These are phyloP conservation scores for Agrilus planipennis DNA, from an alignment of 1,140 invertebrate species.

Conservation along the genomic window DNA sequence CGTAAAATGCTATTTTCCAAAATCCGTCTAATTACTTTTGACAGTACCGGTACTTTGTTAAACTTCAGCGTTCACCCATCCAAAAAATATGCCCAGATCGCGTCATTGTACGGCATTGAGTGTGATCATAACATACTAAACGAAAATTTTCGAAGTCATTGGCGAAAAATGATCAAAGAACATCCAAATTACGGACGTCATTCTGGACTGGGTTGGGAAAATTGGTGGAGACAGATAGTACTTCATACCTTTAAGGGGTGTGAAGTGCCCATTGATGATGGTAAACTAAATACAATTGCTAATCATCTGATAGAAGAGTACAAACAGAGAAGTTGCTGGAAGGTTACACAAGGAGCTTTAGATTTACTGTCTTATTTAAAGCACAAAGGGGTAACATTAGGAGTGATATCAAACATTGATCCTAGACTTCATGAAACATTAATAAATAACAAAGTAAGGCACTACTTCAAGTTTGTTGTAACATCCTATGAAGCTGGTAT, in stretches of 20 bases:
- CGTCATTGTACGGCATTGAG: constrained; percentile 51
- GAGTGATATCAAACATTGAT: constrained; percentile 84
- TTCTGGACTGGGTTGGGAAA: constrained; percentile 54
- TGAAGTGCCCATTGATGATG: constrained; percentile 30
- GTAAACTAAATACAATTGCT: constrained; percentile 43
- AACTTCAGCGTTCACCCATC: constrained; percentile 56
- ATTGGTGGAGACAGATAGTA: constrained; percentile 71
- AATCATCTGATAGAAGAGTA: constrained; percentile 52
- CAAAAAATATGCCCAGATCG: constrained; percentile 59
- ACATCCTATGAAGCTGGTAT: constrained; percentile 60
- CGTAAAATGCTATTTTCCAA: constrained; percentile 32
- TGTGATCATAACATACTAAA: constrained; percentile 46
- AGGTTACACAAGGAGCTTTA: constrained; percentile 47
- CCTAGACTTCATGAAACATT: constrained; percentile 60
- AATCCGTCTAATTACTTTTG: constrained; percentile 67
- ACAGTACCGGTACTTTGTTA: constrained; percentile 75
- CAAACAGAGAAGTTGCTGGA: constrained; percentile 57
- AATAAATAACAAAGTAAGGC: constrained; percentile 44
- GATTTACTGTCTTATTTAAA: constrained; percentile 50
- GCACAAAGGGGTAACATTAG: constrained; percentile 41
- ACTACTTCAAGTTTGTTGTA: constrained; percentile 69
- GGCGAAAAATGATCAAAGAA: constrained; percentile 44
- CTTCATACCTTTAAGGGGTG: constrained; percentile 48
- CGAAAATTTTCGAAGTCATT: constrained; percentile 50
- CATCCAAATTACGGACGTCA: constrained; percentile 72